Percentiles rank a stretch among this genome's conserved stretches.
phyloP scores from a whole-genome alignment of 2,113 vertebrate genomes.

The Apodemus speciosus region DNA sequence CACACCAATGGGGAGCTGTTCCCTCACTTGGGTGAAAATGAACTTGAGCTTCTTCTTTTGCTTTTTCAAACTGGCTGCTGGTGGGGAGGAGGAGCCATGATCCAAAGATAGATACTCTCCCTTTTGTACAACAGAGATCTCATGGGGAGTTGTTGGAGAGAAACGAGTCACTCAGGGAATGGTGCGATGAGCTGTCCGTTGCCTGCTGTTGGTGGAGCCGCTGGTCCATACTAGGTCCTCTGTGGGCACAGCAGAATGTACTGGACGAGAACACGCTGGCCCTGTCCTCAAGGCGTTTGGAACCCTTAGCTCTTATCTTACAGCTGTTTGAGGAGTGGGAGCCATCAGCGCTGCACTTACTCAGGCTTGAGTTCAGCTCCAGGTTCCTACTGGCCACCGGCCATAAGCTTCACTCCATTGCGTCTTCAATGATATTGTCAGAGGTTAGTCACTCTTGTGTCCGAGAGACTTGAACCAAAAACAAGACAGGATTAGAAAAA shows the following conservation, averaged over 20 bases:
- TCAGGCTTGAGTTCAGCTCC: slow-evolving; percentile 12
- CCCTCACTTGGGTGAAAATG: not conserved
- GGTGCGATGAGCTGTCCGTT: not conserved
- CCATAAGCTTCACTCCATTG: not conserved
- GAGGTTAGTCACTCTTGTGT: not conserved
- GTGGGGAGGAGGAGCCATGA: not conserved
- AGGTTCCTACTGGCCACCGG: not conserved
- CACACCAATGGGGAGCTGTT: not conserved
- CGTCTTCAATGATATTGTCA: not conserved
- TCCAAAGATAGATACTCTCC: not conserved
- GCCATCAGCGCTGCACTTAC: not conserved
- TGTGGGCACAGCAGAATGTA: not conserved
- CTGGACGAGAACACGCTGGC: not conserved
- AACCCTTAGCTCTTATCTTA: not conserved
- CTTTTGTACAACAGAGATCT: not conserved
- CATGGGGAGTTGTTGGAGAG: not conserved
- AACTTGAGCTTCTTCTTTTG: not conserved
- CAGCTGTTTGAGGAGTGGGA: not conserved
- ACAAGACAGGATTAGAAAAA: not conserved
- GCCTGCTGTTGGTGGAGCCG: too few species aligned
- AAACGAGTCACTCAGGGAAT: not conserved
- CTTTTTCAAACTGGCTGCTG: not conserved
- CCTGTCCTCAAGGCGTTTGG: not conserved
- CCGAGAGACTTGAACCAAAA: slow-evolving; percentile 4
- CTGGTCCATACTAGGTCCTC: not conserved